phyloP scores from a whole-genome alignment of 2,797 vertebrate genomes.

The Ptychobarbus kaznakovi region DNA sequence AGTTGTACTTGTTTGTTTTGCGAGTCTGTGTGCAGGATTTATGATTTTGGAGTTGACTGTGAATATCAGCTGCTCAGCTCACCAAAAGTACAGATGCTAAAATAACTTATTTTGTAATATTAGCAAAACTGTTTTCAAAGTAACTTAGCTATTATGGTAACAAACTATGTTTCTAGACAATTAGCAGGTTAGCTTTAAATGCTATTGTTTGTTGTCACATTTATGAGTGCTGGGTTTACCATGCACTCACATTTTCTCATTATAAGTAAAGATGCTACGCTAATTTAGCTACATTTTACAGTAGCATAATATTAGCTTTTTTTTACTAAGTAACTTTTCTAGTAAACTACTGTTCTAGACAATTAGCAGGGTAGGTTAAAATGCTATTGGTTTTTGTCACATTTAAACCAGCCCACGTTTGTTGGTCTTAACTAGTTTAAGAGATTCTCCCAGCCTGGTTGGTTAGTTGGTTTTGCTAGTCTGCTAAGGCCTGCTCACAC shows the following conservation, averaged over 20 bases:
- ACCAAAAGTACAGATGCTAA: background rate
- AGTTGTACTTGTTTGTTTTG: constrained; percentile 22
- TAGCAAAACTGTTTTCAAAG: background rate
- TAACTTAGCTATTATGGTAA: background rate
- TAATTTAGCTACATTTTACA: too few relatives aligned
- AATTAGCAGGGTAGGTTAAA: background rate
- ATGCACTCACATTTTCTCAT: background rate
- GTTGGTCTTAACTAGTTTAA: too few relatives aligned
- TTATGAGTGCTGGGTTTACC: background rate
- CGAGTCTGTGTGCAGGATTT: constrained; percentile 3
- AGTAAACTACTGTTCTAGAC: background rate
- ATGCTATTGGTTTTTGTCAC: background rate
- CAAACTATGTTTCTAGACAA: background rate
- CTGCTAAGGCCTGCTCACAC: background rate
- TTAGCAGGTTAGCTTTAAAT: background rate
- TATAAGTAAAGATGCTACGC: too few relatives aligned
- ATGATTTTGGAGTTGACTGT: background rate
- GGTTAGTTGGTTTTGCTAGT: too few relatives aligned
- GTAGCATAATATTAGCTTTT: too few relatives aligned
- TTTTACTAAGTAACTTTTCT: too few relatives aligned
- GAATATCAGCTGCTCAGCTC: background rate
- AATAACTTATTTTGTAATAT: background rate
- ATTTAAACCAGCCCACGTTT: background rate
- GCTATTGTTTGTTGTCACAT: background rate
- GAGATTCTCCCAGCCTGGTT: too few relatives aligned